Percentiles rank a stretch among this genome's conserved stretches.
Evolutionary conservation across 2,113 vertebrate species (phyloP).

Genomic region (Ovis aries): DNA sequence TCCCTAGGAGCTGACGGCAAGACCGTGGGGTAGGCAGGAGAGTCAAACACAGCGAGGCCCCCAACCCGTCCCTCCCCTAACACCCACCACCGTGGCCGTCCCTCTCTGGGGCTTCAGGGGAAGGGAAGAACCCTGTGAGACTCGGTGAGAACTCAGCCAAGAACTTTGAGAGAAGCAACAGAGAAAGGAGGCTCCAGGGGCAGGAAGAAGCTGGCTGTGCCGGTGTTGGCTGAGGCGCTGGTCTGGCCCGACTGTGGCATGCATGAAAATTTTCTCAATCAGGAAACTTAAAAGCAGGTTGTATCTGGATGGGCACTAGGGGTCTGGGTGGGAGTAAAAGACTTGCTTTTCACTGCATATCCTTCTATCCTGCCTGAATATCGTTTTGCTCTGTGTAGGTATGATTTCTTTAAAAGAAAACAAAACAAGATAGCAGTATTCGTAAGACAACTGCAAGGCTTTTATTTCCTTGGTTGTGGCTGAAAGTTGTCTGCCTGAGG

Average conservation of each 20-base stretch:
- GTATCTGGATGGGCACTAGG: not conserved
- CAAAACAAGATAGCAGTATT: not conserved
- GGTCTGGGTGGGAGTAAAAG: not conserved
- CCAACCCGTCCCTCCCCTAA: not conserved
- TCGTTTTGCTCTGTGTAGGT: not conserved
- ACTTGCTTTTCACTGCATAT: not conserved
- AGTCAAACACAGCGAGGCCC: fast-evolving
- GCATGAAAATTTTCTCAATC: not conserved
- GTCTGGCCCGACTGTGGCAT: not conserved
- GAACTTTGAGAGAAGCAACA: not conserved
- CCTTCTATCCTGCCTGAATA: not conserved
- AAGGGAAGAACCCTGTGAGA: no score
- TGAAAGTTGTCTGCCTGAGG: not conserved
- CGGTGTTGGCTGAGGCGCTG: no score
- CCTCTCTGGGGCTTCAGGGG: not conserved
- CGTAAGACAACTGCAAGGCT: not conserved
- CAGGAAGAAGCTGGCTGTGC: not conserved
- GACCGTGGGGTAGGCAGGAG: not conserved
- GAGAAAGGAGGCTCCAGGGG: not conserved
- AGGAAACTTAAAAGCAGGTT: not conserved
- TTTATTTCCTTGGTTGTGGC: not conserved
- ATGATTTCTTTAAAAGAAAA: not conserved
- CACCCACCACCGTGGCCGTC: not conserved
- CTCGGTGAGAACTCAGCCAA: fast-evolving
- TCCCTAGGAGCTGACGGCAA: slow-evolving; percentile 86